Evolutionary conservation across 2,888 invertebrate species (phyloP).

Genomic region (Melipona beecheii): DNA sequence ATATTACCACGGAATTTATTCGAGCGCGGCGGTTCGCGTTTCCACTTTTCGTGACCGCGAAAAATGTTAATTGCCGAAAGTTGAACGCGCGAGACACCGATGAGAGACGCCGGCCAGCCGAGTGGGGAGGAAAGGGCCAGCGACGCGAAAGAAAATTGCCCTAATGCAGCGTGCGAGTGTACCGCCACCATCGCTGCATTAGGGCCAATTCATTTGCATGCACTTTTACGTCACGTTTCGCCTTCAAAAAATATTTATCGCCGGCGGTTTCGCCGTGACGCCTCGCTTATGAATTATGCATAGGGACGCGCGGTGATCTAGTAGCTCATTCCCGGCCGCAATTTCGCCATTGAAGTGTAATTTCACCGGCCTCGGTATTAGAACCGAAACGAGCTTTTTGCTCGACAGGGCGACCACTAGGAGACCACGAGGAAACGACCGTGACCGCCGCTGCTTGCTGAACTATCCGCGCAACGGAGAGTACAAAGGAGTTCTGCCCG

Average conservation of each 20-base stretch:
- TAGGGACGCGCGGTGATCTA: constrained; percentile 65
- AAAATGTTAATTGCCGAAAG: constrained; percentile 45
- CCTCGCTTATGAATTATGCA: constrained; percentile 80
- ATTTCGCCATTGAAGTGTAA: constrained; percentile 71
- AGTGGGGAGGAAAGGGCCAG: constrained; percentile 1
- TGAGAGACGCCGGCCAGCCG: neutral
- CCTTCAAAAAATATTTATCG: constrained; percentile 76
- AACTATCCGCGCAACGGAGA: no score
- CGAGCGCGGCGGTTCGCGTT: neutral
- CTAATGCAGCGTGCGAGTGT: constrained; percentile 24
- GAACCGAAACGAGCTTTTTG: constrained; percentile 67
- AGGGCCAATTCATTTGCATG: constrained; percentile 78
- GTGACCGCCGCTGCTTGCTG: neutral
- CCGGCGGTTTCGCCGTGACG: constrained; percentile 73
- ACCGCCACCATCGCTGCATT: constrained; percentile 58
- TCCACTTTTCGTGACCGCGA: constrained; percentile 11
- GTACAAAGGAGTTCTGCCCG: constrained; percentile 15
- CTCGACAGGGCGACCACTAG: constrained; percentile 40
- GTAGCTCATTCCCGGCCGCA: constrained; percentile 71
- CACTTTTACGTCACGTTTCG: constrained; percentile 68
- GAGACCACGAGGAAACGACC: constrained; percentile 40
- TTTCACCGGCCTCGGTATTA: constrained; percentile 68
- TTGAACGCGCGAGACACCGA: constrained; percentile 25
- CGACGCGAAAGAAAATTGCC: constrained; percentile 50
- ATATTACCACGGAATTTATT: constrained; percentile 25